Evolutionary conservation across 2,113 vertebrate species (phyloP), one percentile per base, ranked within the genome.

Genomic region (Cynocephalus volans): DNA sequence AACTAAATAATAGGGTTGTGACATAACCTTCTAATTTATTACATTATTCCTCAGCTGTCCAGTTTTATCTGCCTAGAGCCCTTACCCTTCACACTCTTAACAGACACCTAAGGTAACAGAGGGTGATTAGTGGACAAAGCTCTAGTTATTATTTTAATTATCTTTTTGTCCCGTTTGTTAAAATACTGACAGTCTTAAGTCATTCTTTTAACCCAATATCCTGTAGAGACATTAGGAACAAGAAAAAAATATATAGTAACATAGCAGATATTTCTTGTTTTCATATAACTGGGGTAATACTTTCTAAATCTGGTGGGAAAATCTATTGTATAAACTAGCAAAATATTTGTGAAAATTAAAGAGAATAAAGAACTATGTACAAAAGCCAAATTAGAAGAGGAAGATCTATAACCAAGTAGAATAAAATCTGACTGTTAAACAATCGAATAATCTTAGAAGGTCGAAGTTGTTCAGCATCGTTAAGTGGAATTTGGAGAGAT

Each of bases 1-100:
- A 95, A 95, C 86, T 96, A 93, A 97, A 96, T 96, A 97, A 52
- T 80, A 96, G 31, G 85, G 69, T 93, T 97, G 81, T 89, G 94
- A 95, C 12, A 96, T 97, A 90, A 97, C 28, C 80, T 96, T 85
- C 80, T 54, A 36, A 73, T 93, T 97, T 67, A 70, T 87, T 81
- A 92, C 21, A 82, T 92, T 83, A 96, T 93, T 97, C 60, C 77
- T 96, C 93, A 94, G n/a, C 93, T 95, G 45, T 54, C 75, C 70
- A 67, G 88, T 97, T 98, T 96, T 72, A 76, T 95, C 82, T 96
- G 62, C 97, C 90, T 96, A 90, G 54, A 69, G 52, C 62, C 9
- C 31, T 41, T 41, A 45, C 5, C n/a, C 80, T 72, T 64, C 28
- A 77, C 5, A 31, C 0, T 79, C 11, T 64, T 91, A 81, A 84